phyloP scores from a whole-genome alignment of 1,140 invertebrate genomes.

The Drosophila saltans region DNA sequence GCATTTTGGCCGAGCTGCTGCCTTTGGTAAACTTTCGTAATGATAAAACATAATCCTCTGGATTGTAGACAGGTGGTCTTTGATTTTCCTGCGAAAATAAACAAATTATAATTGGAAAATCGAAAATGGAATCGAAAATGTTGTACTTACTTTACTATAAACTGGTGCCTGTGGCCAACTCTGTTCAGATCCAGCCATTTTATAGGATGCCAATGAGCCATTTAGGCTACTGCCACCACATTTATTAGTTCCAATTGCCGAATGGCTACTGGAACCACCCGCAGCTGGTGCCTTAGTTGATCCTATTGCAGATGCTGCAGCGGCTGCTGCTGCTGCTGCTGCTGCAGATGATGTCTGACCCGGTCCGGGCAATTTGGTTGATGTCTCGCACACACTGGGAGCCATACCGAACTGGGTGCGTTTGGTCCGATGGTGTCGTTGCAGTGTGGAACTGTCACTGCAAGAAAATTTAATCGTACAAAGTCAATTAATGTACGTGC shows the following conservation, averaged over 20 bases:
- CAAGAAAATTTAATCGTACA: constrained; percentile 44
- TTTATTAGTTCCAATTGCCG: constrained; percentile 53
- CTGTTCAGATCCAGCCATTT: constrained; percentile 78
- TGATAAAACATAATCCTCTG: constrained; percentile 91
- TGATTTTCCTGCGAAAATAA: constrained; percentile 87
- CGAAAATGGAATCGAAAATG: no score
- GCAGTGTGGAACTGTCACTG: constrained; percentile 70
- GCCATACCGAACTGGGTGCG: constrained; percentile 60
- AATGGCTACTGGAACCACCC: constrained; percentile 39
- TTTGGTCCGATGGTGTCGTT: constrained; percentile 46
- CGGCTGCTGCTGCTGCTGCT: constrained; percentile 3
- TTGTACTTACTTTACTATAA: constrained; percentile 63
- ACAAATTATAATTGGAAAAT: no score
- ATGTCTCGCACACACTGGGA: constrained; percentile 74
- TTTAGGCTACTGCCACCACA: constrained; percentile 74
- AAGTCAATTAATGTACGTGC: constrained; percentile 62
- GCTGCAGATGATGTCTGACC: constrained; percentile 26
- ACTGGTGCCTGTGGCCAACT: constrained; percentile 76
- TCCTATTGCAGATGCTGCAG: constrained; percentile 11
- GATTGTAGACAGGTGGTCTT: constrained; percentile 93
- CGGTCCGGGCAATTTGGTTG: constrained; percentile 55
- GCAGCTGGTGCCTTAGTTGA: constrained; percentile 17
- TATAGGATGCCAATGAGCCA: constrained; percentile 77
- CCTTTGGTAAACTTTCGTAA: constrained; percentile 90
- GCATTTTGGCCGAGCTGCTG: constrained; percentile 57